Percentiles rank a stretch among this genome's conserved stretches.
Conservation (phyloP, 2,888 invertebrate species). For the Drosophila macrospina region DNA sequence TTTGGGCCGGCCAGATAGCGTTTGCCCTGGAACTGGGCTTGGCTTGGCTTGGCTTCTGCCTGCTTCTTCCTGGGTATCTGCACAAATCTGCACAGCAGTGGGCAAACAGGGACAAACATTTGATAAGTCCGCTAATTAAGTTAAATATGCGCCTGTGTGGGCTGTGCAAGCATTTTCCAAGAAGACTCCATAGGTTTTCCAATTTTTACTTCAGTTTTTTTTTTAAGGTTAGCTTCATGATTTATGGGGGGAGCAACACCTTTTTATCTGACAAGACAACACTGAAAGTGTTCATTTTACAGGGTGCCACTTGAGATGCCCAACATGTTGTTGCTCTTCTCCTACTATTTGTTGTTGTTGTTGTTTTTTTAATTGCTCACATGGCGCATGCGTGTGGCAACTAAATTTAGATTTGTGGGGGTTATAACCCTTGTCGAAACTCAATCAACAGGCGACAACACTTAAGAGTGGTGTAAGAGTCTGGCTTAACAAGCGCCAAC, state of each 20-base stretch:
- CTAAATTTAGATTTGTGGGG: constrained; percentile 45
- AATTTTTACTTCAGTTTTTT: background rate
- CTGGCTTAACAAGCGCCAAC: constrained; percentile 2
- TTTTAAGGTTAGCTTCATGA: constrained; percentile 18
- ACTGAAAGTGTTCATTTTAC: constrained; percentile 56
- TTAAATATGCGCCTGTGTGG: constrained; percentile 71
- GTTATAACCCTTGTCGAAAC: constrained; percentile 30
- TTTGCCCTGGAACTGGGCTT: constrained; percentile 34
- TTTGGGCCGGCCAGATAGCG: constrained; percentile 62
- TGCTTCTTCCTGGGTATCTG: constrained; percentile 52
- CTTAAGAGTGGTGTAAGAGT: constrained; percentile 34
- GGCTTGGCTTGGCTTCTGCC: constrained; percentile 28
- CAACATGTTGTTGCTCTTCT: constrained; percentile 10
- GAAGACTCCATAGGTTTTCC: constrained; percentile 21
- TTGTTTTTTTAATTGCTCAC: constrained; percentile 55
- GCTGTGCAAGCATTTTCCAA: background rate
- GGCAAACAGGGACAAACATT: constrained; percentile 52
- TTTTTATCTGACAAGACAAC: constrained; percentile 52
- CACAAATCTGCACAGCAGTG: constrained; percentile 60
- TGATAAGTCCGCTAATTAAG: constrained; percentile 76
- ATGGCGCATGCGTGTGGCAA: constrained; percentile 47
- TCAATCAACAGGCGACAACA: constrained; percentile 43
- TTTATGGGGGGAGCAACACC: constrained; percentile 63
- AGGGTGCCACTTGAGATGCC: constrained; percentile 45
- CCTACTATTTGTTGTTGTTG: background rate